phyloP scores from a whole-genome alignment of 2,888 invertebrate species.

The Heliconius erato region DNA sequence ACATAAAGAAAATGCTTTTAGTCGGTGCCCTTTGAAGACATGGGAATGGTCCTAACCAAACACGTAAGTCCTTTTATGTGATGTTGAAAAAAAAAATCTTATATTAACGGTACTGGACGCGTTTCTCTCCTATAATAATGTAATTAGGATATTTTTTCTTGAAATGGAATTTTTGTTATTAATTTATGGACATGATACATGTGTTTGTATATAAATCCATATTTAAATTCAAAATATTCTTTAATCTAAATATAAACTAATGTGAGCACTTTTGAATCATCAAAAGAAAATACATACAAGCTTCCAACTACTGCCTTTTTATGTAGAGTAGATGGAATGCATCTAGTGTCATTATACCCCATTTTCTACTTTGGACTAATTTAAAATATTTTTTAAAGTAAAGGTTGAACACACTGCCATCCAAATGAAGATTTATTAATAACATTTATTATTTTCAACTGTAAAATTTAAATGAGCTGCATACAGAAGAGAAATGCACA shows the following conservation, averaged over 20 bases:
- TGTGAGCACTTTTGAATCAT: too few species aligned
- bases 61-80: background rate
- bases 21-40: background rate
- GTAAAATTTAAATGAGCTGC: slow-evolving; percentile 8
- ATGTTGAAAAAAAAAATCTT: background rate
- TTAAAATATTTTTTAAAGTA: too few species aligned
- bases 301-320: too few species aligned
- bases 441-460: background rate
- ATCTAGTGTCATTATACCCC: too few species aligned
- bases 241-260: too few species aligned
- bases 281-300: too few species aligned
- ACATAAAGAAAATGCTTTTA: slow-evolving; percentile 19
- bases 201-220: too few species aligned
- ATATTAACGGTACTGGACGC: background rate
- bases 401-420: too few species aligned
- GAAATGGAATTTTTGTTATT: background rate
- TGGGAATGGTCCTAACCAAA: slow-evolving; percentile 12
- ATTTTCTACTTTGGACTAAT: too few species aligned
- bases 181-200: background rate
- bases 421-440: background rate
- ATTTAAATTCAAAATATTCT: too few species aligned
- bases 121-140: background rate
- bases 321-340: too few species aligned
- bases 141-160: too few species aligned
- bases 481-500: slow-evolving; percentile 17